Evolutionary conservation across 2,113 vertebrate genomes (phyloP).

Genomic region (Acrocephalus kingi): DNA sequence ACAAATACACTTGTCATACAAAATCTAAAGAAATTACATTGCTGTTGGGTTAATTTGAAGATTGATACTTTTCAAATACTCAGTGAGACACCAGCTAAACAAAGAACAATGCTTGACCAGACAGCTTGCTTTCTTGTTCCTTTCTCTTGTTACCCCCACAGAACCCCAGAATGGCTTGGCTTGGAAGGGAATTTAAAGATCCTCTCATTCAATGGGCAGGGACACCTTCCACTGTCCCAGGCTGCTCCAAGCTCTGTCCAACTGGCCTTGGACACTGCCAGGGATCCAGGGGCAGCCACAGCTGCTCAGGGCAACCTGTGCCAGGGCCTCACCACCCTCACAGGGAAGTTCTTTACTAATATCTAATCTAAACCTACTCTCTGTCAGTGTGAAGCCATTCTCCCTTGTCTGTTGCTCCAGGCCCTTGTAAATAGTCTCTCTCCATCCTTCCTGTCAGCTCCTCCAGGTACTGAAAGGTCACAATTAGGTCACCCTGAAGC

Average conservation of each 20-base stretch:
- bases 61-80: background rate
- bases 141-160: background rate
- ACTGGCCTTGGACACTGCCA: background rate
- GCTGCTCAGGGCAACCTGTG: background rate
- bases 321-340: fast-evolving
- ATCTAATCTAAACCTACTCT: background rate
- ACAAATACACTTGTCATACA: background rate
- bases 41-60: background rate
- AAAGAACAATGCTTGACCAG: background rate
- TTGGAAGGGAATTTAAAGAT: background rate
- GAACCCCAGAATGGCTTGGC: background rate
- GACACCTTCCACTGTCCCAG: background rate
- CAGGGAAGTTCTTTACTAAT: background rate
- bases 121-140: background rate
- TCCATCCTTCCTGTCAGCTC: background rate
- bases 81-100: background rate
- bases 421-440: background rate
- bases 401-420: background rate
- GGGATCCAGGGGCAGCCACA: background rate
- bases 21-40: background rate
- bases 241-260: background rate
- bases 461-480: background rate
- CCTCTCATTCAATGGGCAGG: background rate
- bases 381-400: background rate
- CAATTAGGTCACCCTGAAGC: background rate